phyloP scores from a whole-genome alignment of 2,797 vertebrate genomes.

The Tachyglossus aculeatus region DNA sequence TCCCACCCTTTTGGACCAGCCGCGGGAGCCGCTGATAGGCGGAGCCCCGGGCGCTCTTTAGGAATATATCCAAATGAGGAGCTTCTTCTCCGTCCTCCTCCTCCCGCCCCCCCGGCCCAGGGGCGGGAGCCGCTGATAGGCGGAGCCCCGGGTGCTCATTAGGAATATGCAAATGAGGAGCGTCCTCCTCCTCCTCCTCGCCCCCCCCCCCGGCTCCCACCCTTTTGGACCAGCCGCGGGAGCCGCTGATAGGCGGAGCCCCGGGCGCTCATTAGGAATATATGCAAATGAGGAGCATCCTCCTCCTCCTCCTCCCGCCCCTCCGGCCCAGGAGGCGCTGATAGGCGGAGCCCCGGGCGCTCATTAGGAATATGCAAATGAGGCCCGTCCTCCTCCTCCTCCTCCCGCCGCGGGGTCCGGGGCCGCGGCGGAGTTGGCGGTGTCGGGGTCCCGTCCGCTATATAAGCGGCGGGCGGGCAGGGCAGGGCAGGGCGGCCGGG shows the following conservation, averaged over 20 bases:
- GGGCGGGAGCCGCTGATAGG: conserved; percentile 32
- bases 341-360: conserved; percentile 37
- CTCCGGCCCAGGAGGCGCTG: neutral
- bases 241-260: conserved; percentile 33
- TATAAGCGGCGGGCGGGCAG: conserved; percentile 44
- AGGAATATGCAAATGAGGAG: conserved; percentile 43
- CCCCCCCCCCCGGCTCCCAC: neutral
- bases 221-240: neutral
- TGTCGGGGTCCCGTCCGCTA: conserved; percentile 1
- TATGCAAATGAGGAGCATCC: conserved; percentile 48
- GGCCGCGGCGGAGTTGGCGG: no score
- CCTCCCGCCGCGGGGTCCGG: neutral
- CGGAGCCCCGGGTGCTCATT: conserved; percentile 7
- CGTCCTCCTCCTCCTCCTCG: no score
- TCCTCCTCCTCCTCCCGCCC: no score
- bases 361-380: conserved; percentile 57
- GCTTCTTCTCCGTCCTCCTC: no score
- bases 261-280: conserved; percentile 20
- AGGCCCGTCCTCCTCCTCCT: conserved; percentile 3
- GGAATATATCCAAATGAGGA: conserved; percentile 48
- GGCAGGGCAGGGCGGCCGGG: conserved; percentile 20
- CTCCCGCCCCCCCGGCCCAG: neutral
- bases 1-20: neutral
- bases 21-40: conserved; percentile 23
- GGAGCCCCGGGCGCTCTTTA: conserved; percentile 10